Conservation (phyloP, 2,888 invertebrate genomes). For the Syrista parreyssii region DNA sequence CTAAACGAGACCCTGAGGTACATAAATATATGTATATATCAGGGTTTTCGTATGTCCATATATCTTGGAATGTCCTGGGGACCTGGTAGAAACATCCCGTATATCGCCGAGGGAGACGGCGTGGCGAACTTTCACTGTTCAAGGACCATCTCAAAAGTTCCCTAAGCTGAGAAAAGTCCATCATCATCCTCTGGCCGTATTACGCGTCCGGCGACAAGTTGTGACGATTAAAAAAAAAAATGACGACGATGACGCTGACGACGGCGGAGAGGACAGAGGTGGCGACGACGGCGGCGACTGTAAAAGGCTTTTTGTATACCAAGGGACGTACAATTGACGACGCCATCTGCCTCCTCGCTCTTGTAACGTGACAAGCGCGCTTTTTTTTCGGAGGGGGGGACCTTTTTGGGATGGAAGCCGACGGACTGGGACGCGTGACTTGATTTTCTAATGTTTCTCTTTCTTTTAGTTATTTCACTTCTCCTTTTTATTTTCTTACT, state of each 20-base stretch:
- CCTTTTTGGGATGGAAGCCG: neutral
- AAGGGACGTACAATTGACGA: neutral
- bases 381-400: neutral
- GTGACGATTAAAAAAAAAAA: neutral
- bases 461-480: neutral
- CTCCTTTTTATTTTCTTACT: neutral
- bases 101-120: neutral
- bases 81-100: neutral
- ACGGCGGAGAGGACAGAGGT: neutral
- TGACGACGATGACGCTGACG: neutral
- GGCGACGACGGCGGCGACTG: neutral
- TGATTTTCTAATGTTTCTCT: neutral
- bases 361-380: neutral
- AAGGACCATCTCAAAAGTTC: slow-evolving; percentile 70
- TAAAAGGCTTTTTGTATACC: neutral
- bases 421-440: neutral
- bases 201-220: neutral
- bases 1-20: neutral
- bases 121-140: slow-evolving; percentile 56
- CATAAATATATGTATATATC: neutral
- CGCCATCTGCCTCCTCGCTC: neutral
- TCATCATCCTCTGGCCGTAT: slow-evolving; percentile 26
- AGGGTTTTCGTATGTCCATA: neutral
- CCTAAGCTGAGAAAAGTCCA: slow-evolving; percentile 63
- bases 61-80: slow-evolving; percentile 12